phyloP scores from a whole-genome alignment of 2,797 vertebrate genomes.

The Epinephelus awoara region DNA sequence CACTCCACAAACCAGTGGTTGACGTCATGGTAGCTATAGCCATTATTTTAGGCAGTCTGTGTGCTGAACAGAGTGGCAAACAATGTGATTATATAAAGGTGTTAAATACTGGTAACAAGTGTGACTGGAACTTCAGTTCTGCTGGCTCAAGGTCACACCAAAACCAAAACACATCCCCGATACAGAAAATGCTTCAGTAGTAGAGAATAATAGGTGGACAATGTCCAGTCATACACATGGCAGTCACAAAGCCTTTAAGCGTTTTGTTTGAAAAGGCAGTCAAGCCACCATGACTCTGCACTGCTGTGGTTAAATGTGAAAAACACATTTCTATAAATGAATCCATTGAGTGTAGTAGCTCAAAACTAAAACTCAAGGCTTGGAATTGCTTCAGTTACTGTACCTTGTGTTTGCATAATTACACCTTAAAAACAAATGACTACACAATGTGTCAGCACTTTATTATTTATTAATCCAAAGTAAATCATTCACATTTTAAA shows the following conservation, averaged over 20 bases:
- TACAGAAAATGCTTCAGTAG: neutral
- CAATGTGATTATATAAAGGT: too few relatives aligned
- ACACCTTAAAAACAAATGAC: neutral
- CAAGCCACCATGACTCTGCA: too few relatives aligned
- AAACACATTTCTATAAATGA: too few relatives aligned
- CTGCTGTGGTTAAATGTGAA: too few relatives aligned
- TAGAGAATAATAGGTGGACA: neutral
- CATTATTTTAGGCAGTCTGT: too few relatives aligned
- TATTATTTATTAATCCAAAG: conserved; percentile 55
- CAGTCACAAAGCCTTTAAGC: neutral
- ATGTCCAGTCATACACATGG: too few relatives aligned
- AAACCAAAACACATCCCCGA: neutral
- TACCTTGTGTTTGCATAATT: too few relatives aligned
- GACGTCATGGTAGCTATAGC: too few relatives aligned
- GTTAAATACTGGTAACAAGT: too few relatives aligned
- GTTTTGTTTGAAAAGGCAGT: neutral
- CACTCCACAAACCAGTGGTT: too few relatives aligned
- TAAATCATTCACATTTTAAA: conserved; percentile 29
- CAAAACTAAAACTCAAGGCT: neutral
- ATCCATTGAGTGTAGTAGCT: neutral
- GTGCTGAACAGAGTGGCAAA: too few relatives aligned
- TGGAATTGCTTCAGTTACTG: neutral
- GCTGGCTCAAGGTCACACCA: neutral
- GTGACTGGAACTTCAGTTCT: neutral
- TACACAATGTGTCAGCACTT: neutral